Evolutionary conservation across 2,888 invertebrate species (phyloP).

Genomic region (Globia sparganii): DNA sequence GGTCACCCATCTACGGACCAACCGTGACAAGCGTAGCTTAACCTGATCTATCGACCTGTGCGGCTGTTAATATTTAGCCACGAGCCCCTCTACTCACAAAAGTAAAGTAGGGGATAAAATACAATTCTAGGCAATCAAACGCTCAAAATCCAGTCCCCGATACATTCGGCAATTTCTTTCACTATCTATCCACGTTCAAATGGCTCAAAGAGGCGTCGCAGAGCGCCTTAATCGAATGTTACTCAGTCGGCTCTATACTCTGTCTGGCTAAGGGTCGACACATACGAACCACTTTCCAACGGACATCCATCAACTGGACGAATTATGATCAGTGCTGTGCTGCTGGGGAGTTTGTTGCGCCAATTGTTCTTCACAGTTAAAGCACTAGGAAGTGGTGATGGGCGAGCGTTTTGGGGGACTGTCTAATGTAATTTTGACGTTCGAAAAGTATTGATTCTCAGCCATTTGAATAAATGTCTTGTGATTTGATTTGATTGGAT

Average conservation of each 20-base stretch:
- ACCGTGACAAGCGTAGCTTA: too few species aligned
- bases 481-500: too few species aligned
- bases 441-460: too few species aligned
- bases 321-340: not conserved
- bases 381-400: too few species aligned
- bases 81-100: too few species aligned
- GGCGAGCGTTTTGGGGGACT: not conserved
- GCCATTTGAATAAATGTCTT: too few species aligned
- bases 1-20: too few species aligned
- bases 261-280: not conserved
- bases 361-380: not conserved
- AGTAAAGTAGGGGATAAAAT: not conserved
- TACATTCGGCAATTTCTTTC: slow-evolving; percentile 8
- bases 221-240: slow-evolving; percentile 36
- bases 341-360: not conserved
- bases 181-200: not conserved
- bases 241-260: slow-evolving; percentile 3
- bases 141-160: slow-evolving; percentile 6
- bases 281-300: not conserved
- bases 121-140: not conserved
- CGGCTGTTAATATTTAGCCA: too few species aligned
- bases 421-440: too few species aligned
- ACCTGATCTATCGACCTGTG: too few species aligned
- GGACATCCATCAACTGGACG: too few species aligned
- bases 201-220: slow-evolving; percentile 18